Base-by-base conservation (phyloP, 2,113 vertebrate species). In the Otocyon megalotis region DNA sequence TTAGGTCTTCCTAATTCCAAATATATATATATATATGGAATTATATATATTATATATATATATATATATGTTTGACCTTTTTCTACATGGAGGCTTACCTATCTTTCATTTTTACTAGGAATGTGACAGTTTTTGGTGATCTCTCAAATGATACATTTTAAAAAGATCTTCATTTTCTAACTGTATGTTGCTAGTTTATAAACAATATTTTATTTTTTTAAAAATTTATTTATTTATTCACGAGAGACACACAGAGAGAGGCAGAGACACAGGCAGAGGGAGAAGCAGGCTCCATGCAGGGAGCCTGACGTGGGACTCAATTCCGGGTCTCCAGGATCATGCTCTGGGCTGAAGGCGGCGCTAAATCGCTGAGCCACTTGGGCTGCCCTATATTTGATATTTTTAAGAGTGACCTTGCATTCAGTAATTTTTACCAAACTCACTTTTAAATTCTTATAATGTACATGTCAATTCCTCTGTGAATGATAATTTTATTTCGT, bases 391-490 rank as follows among this genome's bases (percentile, higher is more conserved):
- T 69, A 85, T 32, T 13, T 74, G 62, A 62, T 48, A 88, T 74
- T 88, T 89, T 82, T 24, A 6, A 79, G 81, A 85, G 69, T 82
- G 65, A 43, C 17, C 53, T 95, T 84, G 2, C 32, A 77, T 50
- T 77, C 58, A 54, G n/a, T 20, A 88, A 65, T 90, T 19, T 19
- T 60, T 93, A 48, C 13, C 76, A 53, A 87, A 58, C 20, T 94
- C 50, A 67, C 20, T 83, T 97, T 93, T 76, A 19, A 80, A 48
- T 89, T 96, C 50, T 94, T 24, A 26, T n/a, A 74, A 71, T 32
- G 17, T 50, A 24, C 26, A 0, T 89, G 19, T 92, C 14, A 92
- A 30, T 69, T 93, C 8, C 14, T 82, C 77, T 74, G 14, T 82
- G 48, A 71, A 84, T 50, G n/a, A 65, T 79, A 32, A 69, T 67